Evolutionary conservation across 2,888 invertebrate genomes (phyloP).

Genomic region (Tyria jacobaeae): DNA sequence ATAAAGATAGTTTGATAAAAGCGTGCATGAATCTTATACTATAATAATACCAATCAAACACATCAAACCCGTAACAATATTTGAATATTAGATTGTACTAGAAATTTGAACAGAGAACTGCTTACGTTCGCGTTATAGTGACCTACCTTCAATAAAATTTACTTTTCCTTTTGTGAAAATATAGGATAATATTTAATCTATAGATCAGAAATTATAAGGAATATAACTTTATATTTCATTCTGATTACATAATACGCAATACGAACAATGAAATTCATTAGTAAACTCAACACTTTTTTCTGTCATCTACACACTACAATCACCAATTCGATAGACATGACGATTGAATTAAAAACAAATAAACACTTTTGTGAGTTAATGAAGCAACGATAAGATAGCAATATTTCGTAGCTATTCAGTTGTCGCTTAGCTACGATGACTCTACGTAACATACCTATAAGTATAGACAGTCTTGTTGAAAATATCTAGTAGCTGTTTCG

Average conservation of each 20-base stretch:
- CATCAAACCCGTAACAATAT: too few species aligned
- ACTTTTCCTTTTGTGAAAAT: not conserved
- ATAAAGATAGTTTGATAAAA: too few species aligned
- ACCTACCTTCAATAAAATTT: too few species aligned
- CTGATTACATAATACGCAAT: not conserved
- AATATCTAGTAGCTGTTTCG: not conserved
- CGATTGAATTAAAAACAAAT: conserved; percentile 17
- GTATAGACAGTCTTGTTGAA: conserved; percentile 9
- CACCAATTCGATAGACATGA: conserved; percentile 17
- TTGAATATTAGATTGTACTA: too few species aligned
- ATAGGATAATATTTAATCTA: not conserved
- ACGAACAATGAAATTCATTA: conserved; percentile 12
- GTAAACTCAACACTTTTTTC: conserved; percentile 1
- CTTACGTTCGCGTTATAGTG: too few species aligned
- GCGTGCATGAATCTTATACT: too few species aligned
- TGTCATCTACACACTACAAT: conserved; percentile 10
- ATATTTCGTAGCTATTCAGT: conserved; percentile 22
- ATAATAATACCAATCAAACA: too few species aligned
- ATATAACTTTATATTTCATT: not conserved
- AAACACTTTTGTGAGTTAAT: conserved; percentile 10
- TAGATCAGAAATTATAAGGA: not conserved
- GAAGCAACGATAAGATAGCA: conserved; percentile 24
- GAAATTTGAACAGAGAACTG: too few species aligned
- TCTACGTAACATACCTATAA: conserved; percentile 32
- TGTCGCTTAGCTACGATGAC: conserved; percentile 33